Base-by-base conservation (phyloP, 2,888 invertebrate species). In the Frankliniella fusca region DNA sequence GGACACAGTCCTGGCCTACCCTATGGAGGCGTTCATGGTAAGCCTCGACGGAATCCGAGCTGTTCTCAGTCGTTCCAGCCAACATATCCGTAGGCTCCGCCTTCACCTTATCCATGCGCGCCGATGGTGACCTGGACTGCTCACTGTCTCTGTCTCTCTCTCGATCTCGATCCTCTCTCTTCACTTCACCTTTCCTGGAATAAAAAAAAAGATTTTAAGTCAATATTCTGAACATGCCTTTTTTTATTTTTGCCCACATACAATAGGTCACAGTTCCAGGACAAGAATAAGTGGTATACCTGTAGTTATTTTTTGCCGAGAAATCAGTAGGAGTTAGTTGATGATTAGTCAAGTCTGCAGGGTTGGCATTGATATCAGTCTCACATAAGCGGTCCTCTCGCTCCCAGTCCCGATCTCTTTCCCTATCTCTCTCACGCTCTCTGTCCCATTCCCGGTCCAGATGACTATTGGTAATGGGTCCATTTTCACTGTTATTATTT, bases 371-470 rank as follows among this genome's bases (percentile, higher is more conserved):
- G 27, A 76, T 76, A 76, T 76, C 70, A 76, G 70, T 76, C 70
- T 76, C 70, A 76, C 70, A 76, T 12, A 61, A 38, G 23, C 79
- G 38, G 23, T 83, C 83, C 8, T 82, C 81, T 23, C 80, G 80
- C n/a, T 81, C 82, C 70, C 81, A 82, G 20, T 82, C 83, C 20
- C 49, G 61, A 11, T 79, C 82, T 61, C 50, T 80, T n/a, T 82
- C 82, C n/a, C 70, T 27, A 27, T 81, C 81, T 82, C 81, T 81
- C 49, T 83, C 81, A 20, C 84, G 80, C 7, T 83, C 84, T 81
- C 82, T 49, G 20, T 28, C 83, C 18, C 80, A 83, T 80, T 83
- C 84, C 10, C 80, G 81, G 27, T 82, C 79, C 76, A 81, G 12
- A 23, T 76, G 70, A 76, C 70, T 76, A 76, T 76, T 76, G 23